Evolutionary conservation across 2,888 invertebrate species (phyloP), one percentile per base, ranked within the genome.

Genomic region (Erynnis tages): DNA sequence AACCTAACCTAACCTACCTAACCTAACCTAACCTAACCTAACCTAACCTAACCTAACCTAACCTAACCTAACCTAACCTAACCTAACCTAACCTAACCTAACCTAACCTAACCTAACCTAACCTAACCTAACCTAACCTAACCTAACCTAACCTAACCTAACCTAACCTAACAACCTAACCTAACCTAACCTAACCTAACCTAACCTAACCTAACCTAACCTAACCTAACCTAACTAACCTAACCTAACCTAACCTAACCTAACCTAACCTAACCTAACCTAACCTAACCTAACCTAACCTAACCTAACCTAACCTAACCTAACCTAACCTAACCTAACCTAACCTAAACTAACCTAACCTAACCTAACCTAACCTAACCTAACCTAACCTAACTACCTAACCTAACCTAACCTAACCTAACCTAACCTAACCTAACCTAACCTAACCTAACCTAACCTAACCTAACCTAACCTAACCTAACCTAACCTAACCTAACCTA

Each of bases 401-500:
- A 16, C 8, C 48, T 53, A 49, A 56, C 45, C 55, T 53, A 55
- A 53, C 53, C 53, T 48, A 48, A 53, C 53, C 53, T 49, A 53
- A 55, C 53, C 55, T 55, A 55, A 55, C 53, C 48, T 34, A 16
- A 40, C 40, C 41, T 34, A 41, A 49, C 34, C 49, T 41, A 41
- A 41, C 43, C 34, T 50, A 34, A 34, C 43, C 35, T 21, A 40
- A 49, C 27, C 56, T 56, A 53, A 54, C 54, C 49, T 54, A 54
- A 55, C 55, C 53, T 43, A 44, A 54, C 44, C 54, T 48, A 54
- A 54, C 48, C 47, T 55, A 55, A 55, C 53, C 53, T 48, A 53
- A 55, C 48, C 48, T 48, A 48, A 53, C 53, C 53, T 48, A 55
- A 55, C 53, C 53, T 44, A 49, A 48, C 38, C 44, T 49, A 53